Conservation (phyloP, 1,140 invertebrate genomes). For the Brachionus rotundiformis region DNA sequence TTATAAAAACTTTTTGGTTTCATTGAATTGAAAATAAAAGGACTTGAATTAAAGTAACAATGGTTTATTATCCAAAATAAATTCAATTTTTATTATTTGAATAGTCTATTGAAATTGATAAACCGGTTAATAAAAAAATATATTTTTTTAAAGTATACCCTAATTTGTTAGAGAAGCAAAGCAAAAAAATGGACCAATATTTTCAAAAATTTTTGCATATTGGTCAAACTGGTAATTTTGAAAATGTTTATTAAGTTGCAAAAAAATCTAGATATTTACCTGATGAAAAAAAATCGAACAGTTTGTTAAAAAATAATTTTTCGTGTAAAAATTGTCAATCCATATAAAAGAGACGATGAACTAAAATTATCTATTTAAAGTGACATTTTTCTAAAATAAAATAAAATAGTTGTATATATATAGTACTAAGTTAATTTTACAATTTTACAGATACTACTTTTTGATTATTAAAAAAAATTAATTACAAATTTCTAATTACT, state of each 20-base stretch:
- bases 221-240: not conserved
- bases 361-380: not conserved
- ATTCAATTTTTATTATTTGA: not conserved
- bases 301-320: not conserved
- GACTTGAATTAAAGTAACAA: not conserved
- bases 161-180: not conserved
- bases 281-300: not conserved
- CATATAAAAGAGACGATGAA: too few relatives aligned
- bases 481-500: conserved; percentile 18
- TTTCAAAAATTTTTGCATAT: not conserved
- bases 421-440: too few relatives aligned
- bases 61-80: not conserved
- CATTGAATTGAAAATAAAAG: not conserved
- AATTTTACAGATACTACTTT: not conserved
- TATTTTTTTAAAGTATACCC: not conserved
- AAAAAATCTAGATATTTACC: not conserved
- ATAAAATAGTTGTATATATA: too few relatives aligned
- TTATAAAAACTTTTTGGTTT: not conserved
- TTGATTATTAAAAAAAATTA: conserved; percentile 1
- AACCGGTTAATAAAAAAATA: not conserved
- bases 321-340: too few relatives aligned
- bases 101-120: not conserved
- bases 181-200: not conserved
- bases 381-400: not conserved
- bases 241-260: not conserved